Conservation (phyloP, 2,888 invertebrate genomes). For the Phalera bucephala region DNA sequence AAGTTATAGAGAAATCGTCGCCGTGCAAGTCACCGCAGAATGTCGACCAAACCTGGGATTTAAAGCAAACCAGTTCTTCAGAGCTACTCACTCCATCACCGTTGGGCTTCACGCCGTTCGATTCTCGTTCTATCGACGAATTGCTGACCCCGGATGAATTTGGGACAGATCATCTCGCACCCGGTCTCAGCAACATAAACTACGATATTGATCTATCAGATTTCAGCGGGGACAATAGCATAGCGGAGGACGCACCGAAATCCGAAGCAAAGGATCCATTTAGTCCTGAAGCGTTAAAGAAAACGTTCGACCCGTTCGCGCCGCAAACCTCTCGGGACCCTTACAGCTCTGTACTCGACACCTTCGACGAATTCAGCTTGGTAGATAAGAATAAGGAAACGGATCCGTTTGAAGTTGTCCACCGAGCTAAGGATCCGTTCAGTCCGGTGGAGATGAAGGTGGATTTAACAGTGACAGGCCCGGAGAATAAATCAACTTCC, state of each 20-base stretch:
- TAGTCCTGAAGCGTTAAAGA: conserved; percentile 74
- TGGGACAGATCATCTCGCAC: conserved; percentile 74
- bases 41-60: conserved; percentile 54
- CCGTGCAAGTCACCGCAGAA: conserved; percentile 58
- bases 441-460: conserved; percentile 25
- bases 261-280: conserved; percentile 78
- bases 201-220: conserved; percentile 91
- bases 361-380: conserved; percentile 65
- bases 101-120: conserved; percentile 79
- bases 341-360: conserved; percentile 45
- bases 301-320: conserved; percentile 77
- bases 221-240: conserved; percentile 87
- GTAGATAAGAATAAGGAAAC: conserved; percentile 41
- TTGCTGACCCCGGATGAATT: conserved; percentile 85
- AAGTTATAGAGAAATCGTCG: conserved; percentile 56
- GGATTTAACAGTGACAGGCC: conserved; percentile 20
- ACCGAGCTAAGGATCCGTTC: conserved; percentile 43
- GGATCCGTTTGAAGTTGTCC: conserved; percentile 65
- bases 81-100: conserved; percentile 85
- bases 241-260: conserved; percentile 80
- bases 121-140: conserved; percentile 83
- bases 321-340: conserved; percentile 57
- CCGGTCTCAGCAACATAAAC: conserved; percentile 87
- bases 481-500: conserved; percentile 41
- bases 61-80: conserved; percentile 64